Base-by-base conservation (phyloP, 2,113 vertebrate species). In the Junco hyemalis region DNA sequence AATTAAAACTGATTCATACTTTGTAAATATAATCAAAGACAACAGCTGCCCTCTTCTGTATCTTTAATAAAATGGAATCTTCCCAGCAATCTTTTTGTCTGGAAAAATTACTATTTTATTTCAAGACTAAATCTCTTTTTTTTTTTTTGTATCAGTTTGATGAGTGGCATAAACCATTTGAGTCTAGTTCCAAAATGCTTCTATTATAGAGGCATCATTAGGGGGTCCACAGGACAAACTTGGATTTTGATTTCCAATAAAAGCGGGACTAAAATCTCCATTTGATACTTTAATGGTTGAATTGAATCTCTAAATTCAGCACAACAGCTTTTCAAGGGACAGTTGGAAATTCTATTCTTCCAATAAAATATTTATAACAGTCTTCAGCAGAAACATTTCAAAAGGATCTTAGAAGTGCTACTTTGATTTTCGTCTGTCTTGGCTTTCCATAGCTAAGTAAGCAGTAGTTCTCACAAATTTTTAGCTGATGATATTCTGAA, bases 201-300 rank as follows among this genome's bases (percentile, higher is more conserved):
- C 70, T 61, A 36, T 92, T 81, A 80, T 50, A 77, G 42, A 93
- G 47, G 51, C 40, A 70, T 94, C 82, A 64, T 69, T 45, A 81
- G 44, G 22, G 63, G 44, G 76, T 88, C 64, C 56, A 81, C 40
- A 33, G 53, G 56, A 86, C 81, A 86, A 92, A 97, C 89, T 35
- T 91, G 42, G 29, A 83, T 88, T 96, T 94, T 94, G 86, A 90
- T 94, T 95, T 90, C 64, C 81, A 91, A n/a, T 96, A 91, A 92
- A 90, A 90, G 57, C 48, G 72, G 59, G 38, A 63, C 35, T 88
- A 64, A 93, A 91, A 63, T 93, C n/a, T 78, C n/a, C 13, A 86
- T 91, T 91, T 96, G 84, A 80, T 95, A 90, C 50, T 86, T 87
- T 86, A 95, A 69, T 63, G 44, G 36, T 59, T 66, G 84, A 77